Base-by-base conservation (phyloP, 35 echinoderm and acorn worm genomes). In the Amphiura filiformis region DNA sequence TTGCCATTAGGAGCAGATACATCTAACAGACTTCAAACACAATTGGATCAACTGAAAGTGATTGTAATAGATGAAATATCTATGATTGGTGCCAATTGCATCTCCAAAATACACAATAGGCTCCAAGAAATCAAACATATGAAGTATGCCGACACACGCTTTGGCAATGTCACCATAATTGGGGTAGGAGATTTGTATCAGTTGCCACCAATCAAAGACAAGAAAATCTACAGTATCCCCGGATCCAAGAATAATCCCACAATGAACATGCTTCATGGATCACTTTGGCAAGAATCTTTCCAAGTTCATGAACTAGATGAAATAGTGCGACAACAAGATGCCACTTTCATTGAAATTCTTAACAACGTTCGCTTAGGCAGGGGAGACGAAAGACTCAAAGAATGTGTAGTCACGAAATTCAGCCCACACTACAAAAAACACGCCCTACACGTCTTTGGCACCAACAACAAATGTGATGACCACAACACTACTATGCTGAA, bases 41-140 rank as follows among this genome's bases (percentile, higher is more conserved):
- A 84, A 77, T 56, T 83, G 32, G 33, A 34, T 1, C 78, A 91
- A 4, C 81, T 95, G 13, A 84, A 95, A 57, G 47, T 95, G 23
- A 35, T 95, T n/a, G 92, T 94, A 47, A 95, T 95, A 81, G 91
- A 95, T 92, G 93, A 95, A 80, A 85, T 89, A 15, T 95, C 90
- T 47, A 92, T 95, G 90, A 86, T 95, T 38, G 87, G 79, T 35
- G 39, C 80, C 0, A 70, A 89, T 36, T 34, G 79, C 32, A 65
- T 93, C 1, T 75, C 30, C 1, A 65, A 87, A 77, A 91, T 91
- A 5, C 70, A 84, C 81, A 56, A 84, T 0, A 37, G 86, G 33
- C 65, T 95, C 76, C 84, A 88, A 80, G 89, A 92, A 84, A 88
- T 92, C n/a, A 88, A 82, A 82, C 80, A 91, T 2, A 56, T 57